These are phyloP conservation scores for Atrina japonica DNA, from an alignment of 2,888 invertebrate genomes.

Conservation along the genomic window DNA sequence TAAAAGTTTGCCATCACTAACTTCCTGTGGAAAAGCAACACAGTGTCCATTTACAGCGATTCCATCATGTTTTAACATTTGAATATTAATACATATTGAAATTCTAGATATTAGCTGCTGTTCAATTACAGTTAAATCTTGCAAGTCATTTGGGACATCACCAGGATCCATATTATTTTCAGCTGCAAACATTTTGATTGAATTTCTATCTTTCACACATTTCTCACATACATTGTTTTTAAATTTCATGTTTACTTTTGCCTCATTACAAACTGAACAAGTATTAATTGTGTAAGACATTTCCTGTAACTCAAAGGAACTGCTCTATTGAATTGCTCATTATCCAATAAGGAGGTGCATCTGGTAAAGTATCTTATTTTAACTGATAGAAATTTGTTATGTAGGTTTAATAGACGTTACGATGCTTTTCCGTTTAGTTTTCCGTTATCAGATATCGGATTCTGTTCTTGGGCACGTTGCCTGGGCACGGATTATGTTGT, in stretches of 20 bases:
- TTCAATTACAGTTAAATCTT: slow-evolving; percentile 43
- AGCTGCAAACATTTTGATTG: slow-evolving; percentile 40
- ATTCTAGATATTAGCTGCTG: slow-evolving; percentile 48
- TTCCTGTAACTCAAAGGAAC: slow-evolving; percentile 34
- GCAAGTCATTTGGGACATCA: slow-evolving; percentile 23
- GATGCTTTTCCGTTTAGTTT: too few relatives aligned
- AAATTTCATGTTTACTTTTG: slow-evolving; percentile 36
- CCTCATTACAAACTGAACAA: slow-evolving; percentile 33
- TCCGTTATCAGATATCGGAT: too few relatives aligned
- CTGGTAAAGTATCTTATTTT: too few relatives aligned
- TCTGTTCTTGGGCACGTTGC: too few relatives aligned
- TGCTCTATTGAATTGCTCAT: slow-evolving; percentile 11
- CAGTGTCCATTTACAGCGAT: slow-evolving; percentile 46
- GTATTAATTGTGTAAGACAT: slow-evolving; percentile 26
- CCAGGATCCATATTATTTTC: slow-evolving; percentile 49
- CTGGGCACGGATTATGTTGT: too few relatives aligned
- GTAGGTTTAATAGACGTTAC: too few relatives aligned
- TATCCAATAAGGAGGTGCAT: neutral
- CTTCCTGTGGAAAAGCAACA: slow-evolving; percentile 43
- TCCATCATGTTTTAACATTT: slow-evolving; percentile 43
- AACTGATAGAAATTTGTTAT: too few relatives aligned
- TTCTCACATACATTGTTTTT: slow-evolving; percentile 10
- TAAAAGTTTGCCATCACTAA: slow-evolving; percentile 32
- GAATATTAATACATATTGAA: slow-evolving; percentile 38
- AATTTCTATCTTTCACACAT: slow-evolving; percentile 5